These are phyloP conservation scores for Esox masquinongy DNA, from an alignment of 2,797 vertebrate genomes.

Conservation along the genomic window DNA sequence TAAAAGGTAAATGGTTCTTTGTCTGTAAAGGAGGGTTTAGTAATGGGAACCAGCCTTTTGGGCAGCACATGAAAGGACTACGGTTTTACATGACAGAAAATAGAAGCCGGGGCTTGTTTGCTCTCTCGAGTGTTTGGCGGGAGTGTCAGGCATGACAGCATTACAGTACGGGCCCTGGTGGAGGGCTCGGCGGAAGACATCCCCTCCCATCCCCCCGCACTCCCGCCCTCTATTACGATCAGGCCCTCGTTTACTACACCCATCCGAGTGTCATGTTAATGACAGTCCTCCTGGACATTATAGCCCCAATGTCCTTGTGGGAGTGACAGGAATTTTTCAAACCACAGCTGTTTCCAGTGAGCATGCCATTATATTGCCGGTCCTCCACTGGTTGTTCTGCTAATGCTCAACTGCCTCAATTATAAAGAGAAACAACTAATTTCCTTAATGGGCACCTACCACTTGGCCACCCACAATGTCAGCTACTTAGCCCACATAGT, in stretches of 20 bases:
- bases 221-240: conserved; percentile 21
- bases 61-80: conserved; percentile 46
- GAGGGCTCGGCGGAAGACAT: conserved; percentile 45
- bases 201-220: conserved; percentile 13
- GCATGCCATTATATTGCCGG: conserved; percentile 36
- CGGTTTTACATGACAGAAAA: conserved; percentile 67
- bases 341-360: conserved; percentile 20
- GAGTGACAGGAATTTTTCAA: conserved; percentile 35
- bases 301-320: conserved; percentile 28
- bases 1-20: conserved; percentile 30
- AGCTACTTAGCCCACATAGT: conserved; percentile 25
- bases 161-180: conserved; percentile 4
- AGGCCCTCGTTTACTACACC: conserved; percentile 25
- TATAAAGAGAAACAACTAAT: conserved; percentile 35
- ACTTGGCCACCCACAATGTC: conserved; percentile 42
- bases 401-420: conserved; percentile 39
- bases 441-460: conserved; percentile 32
- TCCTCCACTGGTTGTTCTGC: conserved; percentile 35
- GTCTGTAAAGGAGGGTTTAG: neutral
- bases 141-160: conserved; percentile 45
- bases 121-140: conserved; percentile 45
- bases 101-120: conserved; percentile 53
- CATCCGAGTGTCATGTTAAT: conserved; percentile 50
- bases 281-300: conserved; percentile 33
- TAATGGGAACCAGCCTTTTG: conserved; percentile 45